Base-by-base conservation (phyloP, 2,888 invertebrate genomes). In the Stegana nigrithorax region DNA sequence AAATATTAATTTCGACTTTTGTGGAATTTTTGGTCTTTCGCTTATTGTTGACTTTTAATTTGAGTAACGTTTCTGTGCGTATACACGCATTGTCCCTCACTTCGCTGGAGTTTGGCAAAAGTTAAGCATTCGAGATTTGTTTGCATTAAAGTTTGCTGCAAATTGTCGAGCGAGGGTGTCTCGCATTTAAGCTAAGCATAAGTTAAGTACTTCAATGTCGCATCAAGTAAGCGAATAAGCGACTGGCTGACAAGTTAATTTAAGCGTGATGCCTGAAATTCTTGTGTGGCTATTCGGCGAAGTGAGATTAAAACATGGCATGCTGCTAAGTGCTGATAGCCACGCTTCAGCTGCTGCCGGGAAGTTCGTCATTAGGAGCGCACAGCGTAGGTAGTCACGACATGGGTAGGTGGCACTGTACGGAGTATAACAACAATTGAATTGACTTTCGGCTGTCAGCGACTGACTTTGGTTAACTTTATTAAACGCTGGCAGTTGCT, bases 1-100 rank as follows among this genome's bases (percentile, higher is more conserved):
- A 50, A 50, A 50, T 50, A 50, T 50, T 27, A 50, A 50, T 50
- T 39, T 50, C 50, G 50, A 50, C 50, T 50, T 26, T 26, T 10
- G 47, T 23, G n/a, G n/a, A n/a, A n/a, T n/a, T n/a, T n/a, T 32
- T 23, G 27, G 45, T 39, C 32, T 42, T 57, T 62, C 60, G 57
- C 60, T 61, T 62, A 59, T 39, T 75, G 77, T 78, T 78, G 79
- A 77, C 72, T 75, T 78, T 76, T 75, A 75, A 75, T 75, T n/a
- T n/a, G n/a, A n/a, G n/a, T n/a, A n/a, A n/a, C n/a, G n/a, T n/a
- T 75, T 75, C 67, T 39, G n/a, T 4, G 14, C 39, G 39, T 14
- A 39, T 39, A 14, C 17, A 5, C 10, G n/a, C 32, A 32, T 19
- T 5, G 21, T 56, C n/a, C n/a, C n/a, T n/a, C n/a, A 32, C 32